Evolutionary conservation across 2,888 invertebrate species (phyloP), one percentile per base, ranked within the genome.

Genomic region (Empis stercorea): DNA sequence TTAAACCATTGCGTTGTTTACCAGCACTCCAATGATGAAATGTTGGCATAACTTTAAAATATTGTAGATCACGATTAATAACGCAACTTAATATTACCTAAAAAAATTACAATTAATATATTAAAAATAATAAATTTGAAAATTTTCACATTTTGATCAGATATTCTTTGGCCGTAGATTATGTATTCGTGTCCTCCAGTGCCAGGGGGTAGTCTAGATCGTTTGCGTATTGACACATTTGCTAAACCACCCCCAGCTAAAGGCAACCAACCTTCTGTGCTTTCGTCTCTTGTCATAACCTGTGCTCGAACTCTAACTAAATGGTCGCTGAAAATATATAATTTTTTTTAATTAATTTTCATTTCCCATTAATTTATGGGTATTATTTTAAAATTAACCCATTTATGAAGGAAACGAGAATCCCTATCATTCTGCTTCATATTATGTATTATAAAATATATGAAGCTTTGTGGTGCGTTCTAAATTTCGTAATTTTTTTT

Each of bases 281-380:
- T 91, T 72, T 95, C 96, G 80, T 96, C 95, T 70, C 95, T 81
- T 66, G 87, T 89, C 95, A 96, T 96, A 75, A 95, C 95, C 83
- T 95, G 95, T 75, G 95, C 95, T 68, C 92, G 87, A 70, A 96
- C 94, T 73, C 88, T 89, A 78, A 95, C 94, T 83, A 94, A 76
- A 75, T 83, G 85, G 76, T 82, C 86, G 84, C 89, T 89, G 76
- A 34, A 79, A 76, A 53, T 56, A 57, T 59, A 55, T 44, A 42
- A 40, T 46, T 43, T 20, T 20, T 13, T 15, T 40, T 14, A 11
- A 46, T 39, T 15, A 3, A 20, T 20, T 20, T 20, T 20, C n/a
- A n/a, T 20, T 20, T 20, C 20, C 20, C 5, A 20, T 20, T 20
- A 20, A 5, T 20, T 4, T 4, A 20, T 20, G n/a, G n/a, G n/a